Base-by-base conservation (phyloP, 2,888 invertebrate species). In the Sinelater perroti region DNA sequence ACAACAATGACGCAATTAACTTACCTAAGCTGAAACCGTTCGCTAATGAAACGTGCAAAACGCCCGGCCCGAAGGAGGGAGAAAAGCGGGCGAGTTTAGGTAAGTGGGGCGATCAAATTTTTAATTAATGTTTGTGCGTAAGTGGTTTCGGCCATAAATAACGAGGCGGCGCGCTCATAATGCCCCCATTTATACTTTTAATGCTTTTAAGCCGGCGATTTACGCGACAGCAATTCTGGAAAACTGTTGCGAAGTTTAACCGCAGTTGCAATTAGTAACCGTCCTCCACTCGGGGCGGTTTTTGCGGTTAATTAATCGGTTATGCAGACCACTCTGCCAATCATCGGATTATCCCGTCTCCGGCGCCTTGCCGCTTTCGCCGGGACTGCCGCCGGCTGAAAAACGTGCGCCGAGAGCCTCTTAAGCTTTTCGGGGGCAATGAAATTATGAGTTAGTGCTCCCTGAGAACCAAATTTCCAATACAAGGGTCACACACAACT, bases 201-300 rank as follows among this genome's bases (percentile, higher is more conserved):
- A 62, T 63, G 58, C 63, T 60, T 57, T 65, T 65, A 62, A 63
- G 62, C 64, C 55, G 51, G 59, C 59, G 64, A 62, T 64, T 64
- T 64, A 61, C 61, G 60, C 59, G 54, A 56, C 55, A 59, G 57
- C 59, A 60, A 60, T 62, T 61, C 58, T 60, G 60, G 63, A 63
- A 65, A 63, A 58, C 53, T 61, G 57, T 54, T 61, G 47, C 59
- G 61, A 62, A 59, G 61, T 64, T 62, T 60, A 56, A 66, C 66
- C 64, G 55, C 62, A 54, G 57, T 57, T 42, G 62, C 61, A 62
- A 66, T 66, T 64, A 66, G 64, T 60, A 58, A 54, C 42, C 44
- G 49, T 50, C 36, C 31, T 51, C 26, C 35, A 35, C 28, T 49
- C 13, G 35, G 38, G 31, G 24, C 28, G 31, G 40, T 40, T 49